Base-by-base conservation (phyloP, 2,113 vertebrate genomes). In the Leptobrachium leishanense region DNA sequence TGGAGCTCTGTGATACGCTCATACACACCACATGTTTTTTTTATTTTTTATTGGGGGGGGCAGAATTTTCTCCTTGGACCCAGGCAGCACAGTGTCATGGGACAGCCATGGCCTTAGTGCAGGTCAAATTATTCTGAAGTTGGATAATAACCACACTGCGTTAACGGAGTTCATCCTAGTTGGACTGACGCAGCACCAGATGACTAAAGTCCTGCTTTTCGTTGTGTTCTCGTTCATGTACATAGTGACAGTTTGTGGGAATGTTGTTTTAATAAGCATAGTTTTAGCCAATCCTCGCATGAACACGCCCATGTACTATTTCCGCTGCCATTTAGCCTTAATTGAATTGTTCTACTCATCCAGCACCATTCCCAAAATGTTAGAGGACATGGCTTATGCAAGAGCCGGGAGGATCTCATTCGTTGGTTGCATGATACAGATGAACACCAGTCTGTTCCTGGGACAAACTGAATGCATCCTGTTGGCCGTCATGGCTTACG, bases 251-350 rank as follows among this genome's bases (percentile, higher is more conserved):
- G 10, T 74, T 8, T 0, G 42, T 53, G 53, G 53, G 44, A 80
- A 74, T 59, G 53, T 64, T 57, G 20, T 55, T 7, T 13, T 74
- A 5, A 39, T 80, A 15, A 40, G 20, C 4, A 39, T 15, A 11
- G 11, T 80, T 43, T 54, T 67, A 1, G 9, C 41, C 20, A 59
- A 64, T 59, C 10, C 69, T 20, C 5, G 11, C n/a, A 13, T 80
- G 1, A 44, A 73, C 41, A 80, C 70, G 0, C 41, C 71, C 6
- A 80, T 80, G 77, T 72, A 80, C 54, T 80, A 40, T 31, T 80
- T 73, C 42, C 69, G 73, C 8, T 70, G 68, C 43, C 31, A 65
- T 15, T 54, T 72, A 41, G 62, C 77, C 2, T 31, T 72, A 15
- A 2, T 74, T 1, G 77, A 74, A 39, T 69, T 55, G 12, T 39